Conservation (phyloP, 2,888 invertebrate species). For the Minunthozetes semirufus region DNA sequence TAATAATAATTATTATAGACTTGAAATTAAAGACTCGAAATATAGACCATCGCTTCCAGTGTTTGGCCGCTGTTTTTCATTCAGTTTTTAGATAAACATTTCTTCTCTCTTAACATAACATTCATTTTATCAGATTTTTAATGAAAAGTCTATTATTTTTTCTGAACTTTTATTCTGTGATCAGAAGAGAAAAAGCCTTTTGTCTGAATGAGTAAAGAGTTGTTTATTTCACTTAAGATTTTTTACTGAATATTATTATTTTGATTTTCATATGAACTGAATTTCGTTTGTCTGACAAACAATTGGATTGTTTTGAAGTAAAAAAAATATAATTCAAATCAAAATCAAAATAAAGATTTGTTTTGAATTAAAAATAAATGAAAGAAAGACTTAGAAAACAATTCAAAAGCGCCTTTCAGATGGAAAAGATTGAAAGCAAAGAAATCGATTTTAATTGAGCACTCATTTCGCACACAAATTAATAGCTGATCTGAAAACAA, state of each 20-base stretch:
- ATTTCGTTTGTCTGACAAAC: not conserved
- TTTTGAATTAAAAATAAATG: not conserved
- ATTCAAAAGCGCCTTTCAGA: not conserved
- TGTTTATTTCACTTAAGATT: too few species aligned
- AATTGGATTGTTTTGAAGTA: not conserved
- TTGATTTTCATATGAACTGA: not conserved
- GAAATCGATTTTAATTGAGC: not conserved
- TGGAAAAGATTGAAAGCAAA: not conserved
- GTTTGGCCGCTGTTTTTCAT: not conserved
- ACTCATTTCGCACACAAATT: not conserved
- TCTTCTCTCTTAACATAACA: not conserved
- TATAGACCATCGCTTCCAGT: constrained; percentile 11
- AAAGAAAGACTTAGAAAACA: not conserved
- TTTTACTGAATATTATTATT: not conserved
- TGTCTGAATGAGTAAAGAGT: too few species aligned
- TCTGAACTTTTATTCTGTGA: not conserved
- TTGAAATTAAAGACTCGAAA: not conserved
- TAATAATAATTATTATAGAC: not conserved
- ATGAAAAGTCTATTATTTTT: not conserved
- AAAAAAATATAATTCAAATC: not conserved
- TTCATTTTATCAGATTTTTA: not conserved
- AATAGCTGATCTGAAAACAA: not conserved
- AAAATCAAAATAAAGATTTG: not conserved
- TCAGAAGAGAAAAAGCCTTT: too few species aligned
- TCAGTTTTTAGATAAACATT: not conserved